phyloP scores from a whole-genome alignment of 2,113 vertebrate genomes.

The Noturus placidus region DNA sequence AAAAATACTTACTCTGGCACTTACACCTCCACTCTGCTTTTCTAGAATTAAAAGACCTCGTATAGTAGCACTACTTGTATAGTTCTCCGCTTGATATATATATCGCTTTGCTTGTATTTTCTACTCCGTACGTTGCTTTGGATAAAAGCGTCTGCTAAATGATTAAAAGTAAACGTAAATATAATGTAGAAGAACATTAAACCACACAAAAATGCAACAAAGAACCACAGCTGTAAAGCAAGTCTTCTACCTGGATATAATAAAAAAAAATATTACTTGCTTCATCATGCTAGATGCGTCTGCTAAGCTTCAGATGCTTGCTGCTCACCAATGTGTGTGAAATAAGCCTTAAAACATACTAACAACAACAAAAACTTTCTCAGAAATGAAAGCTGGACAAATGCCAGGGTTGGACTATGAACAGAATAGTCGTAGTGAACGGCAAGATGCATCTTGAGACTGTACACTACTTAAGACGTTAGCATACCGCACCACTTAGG shows the following conservation, averaged over 20 bases:
- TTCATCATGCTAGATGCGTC: background rate
- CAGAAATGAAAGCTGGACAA: background rate
- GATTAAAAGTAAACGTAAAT: no score
- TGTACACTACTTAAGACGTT: constrained; percentile 5
- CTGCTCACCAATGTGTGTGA: background rate
- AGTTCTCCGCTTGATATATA: no score
- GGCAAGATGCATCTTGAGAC: background rate
- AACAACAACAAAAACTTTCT: background rate
- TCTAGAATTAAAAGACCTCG: no score
- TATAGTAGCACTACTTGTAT: no score
- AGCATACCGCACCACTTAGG: constrained; percentile 16
- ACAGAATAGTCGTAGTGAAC: background rate
- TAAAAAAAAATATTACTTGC: background rate
- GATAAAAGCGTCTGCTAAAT: no score
- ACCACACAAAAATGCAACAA: background rate
- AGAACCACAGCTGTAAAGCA: background rate
- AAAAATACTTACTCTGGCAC: no score
- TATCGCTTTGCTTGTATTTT: no score
- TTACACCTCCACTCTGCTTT: no score
- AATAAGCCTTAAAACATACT: background rate
- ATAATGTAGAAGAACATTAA: background rate
- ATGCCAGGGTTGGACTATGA: background rate
- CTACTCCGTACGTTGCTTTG: no score
- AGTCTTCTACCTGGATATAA: background rate
- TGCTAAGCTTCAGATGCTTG: background rate